These are phyloP conservation scores for Colletes latitarsis DNA, from an alignment of 1,140 invertebrate genomes.

Conservation along the genomic window DNA sequence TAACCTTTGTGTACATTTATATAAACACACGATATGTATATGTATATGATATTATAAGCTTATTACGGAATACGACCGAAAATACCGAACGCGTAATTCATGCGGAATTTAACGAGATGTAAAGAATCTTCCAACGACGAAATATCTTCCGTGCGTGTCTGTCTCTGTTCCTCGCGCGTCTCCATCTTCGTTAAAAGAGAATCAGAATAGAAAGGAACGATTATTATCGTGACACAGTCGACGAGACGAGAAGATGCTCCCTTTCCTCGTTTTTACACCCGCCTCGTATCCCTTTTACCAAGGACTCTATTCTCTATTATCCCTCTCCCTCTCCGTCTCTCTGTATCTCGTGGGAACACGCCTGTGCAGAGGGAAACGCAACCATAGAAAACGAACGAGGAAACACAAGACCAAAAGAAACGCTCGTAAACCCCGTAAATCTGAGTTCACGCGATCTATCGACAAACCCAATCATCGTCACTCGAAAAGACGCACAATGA, in stretches of 20 bases:
- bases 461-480: neutral
- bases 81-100: neutral
- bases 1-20: conserved; percentile 43
- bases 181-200: no score
- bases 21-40: conserved; percentile 37
- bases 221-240: no score
- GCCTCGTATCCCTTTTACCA: no score
- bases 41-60: conserved; percentile 36
- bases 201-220: no score
- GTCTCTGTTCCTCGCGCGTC: neutral
- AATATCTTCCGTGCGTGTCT: no score
- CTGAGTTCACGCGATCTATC: conserved; percentile 23
- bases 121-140: neutral
- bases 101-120: neutral
- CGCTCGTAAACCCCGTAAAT: neutral
- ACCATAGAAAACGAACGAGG: conserved; percentile 2
- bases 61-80: conserved; percentile 15
- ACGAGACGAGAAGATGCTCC: neutral
- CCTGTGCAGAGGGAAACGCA: neutral
- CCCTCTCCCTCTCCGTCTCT: neutral
- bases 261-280: neutral
- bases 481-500: conserved; percentile 38
- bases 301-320: neutral
- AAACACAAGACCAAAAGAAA: neutral
- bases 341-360: neutral